Conservation (phyloP, 1,140 invertebrate species). For the Penaeus japonicus region DNA sequence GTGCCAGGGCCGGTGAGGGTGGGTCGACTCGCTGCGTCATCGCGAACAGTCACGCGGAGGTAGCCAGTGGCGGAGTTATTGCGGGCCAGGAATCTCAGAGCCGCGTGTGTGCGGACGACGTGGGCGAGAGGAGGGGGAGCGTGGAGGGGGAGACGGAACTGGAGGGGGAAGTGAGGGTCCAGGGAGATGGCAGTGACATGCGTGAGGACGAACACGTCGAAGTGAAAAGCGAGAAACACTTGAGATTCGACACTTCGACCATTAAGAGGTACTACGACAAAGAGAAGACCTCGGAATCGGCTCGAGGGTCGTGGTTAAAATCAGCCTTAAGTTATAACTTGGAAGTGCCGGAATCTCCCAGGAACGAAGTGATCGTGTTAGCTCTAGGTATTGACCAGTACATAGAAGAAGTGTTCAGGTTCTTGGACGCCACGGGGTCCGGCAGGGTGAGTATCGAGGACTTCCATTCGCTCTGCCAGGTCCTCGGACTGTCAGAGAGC, state of each 20-base stretch:
- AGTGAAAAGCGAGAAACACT: neutral
- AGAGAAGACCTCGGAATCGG: neutral
- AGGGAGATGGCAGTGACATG: constrained; percentile 8
- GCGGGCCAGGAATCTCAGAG: too few relatives aligned
- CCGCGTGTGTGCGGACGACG: neutral
- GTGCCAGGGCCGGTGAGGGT: too few relatives aligned
- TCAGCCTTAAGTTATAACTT: constrained; percentile 29
- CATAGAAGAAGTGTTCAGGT: constrained; percentile 36
- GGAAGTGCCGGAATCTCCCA: constrained; percentile 19
- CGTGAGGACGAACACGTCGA: neutral
- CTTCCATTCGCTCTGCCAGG: constrained; percentile 16
- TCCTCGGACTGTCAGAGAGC: neutral
- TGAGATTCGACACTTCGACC: neutral
- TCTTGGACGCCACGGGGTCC: constrained; percentile 9
- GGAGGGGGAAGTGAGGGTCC: neutral
- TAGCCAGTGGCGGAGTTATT: too few relatives aligned
- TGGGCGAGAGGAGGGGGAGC: neutral
- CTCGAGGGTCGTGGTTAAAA: constrained; percentile 5
- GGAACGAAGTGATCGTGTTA: constrained; percentile 35
- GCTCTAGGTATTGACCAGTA: constrained; percentile 39
- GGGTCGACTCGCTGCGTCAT: too few relatives aligned
- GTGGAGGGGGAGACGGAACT: neutral
- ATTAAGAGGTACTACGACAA: neutral
- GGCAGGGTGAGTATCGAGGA: constrained; percentile 10
- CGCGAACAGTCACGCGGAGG: too few relatives aligned